phyloP scores from a whole-genome alignment of 2,113 vertebrate species.

The Parotia lawesii region DNA sequence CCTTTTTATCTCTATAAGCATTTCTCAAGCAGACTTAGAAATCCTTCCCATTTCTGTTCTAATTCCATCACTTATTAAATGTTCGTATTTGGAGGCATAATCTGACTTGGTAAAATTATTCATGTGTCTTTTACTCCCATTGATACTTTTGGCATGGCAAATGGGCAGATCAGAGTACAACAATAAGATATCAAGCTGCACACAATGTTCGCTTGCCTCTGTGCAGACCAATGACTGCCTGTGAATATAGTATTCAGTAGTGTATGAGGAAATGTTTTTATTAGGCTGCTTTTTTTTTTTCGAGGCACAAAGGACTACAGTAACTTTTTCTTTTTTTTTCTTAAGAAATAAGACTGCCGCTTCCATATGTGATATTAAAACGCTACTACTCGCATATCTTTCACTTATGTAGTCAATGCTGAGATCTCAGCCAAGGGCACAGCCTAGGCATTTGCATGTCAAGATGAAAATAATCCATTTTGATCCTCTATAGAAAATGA shows the following conservation, averaged over 20 bases:
- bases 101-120: neutral
- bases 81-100: neutral
- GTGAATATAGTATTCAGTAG: neutral
- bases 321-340: neutral
- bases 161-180: neutral
- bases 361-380: neutral
- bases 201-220: neutral
- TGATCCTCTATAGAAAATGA: constrained; percentile 49
- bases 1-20: neutral
- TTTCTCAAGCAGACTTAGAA: neutral
- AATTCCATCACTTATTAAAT: neutral
- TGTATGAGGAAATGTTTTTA: neutral
- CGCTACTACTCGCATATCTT: neutral
- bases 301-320: neutral
- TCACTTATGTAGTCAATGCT: constrained; percentile 16
- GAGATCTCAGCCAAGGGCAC: constrained; percentile 51
- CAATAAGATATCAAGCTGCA: neutral
- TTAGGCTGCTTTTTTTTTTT: neutral
- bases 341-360: neutral
- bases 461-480: constrained; percentile 63
- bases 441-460: constrained; percentile 57
- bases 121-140: neutral
- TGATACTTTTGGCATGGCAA: neutral
- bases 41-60: neutral
- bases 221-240: neutral